phyloP scores from a whole-genome alignment of 2,888 invertebrate species.

The Meganola albula region DNA sequence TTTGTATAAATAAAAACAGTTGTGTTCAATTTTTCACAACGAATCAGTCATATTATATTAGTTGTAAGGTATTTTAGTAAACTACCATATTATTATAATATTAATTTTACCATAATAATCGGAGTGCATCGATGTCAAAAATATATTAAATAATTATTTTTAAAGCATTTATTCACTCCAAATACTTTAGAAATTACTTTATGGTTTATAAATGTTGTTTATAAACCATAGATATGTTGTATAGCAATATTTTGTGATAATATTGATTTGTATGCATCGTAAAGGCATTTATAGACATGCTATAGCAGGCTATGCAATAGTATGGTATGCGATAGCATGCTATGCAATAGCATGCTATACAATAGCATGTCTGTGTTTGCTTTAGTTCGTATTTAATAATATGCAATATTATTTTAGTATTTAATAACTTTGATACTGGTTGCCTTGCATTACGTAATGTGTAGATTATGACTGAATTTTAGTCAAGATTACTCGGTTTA shows the following conservation, averaged over 20 bases:
- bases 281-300: too few relatives aligned
- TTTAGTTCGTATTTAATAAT: too few relatives aligned
- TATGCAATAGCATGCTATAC: too few relatives aligned
- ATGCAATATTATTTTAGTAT: too few relatives aligned
- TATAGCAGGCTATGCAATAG: too few relatives aligned
- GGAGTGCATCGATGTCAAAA: slow-evolving; percentile 26
- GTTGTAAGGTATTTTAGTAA: slow-evolving; percentile 35
- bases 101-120: slow-evolving; percentile 38
- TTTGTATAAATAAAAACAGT: slow-evolving; percentile 21
- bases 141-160: slow-evolving; percentile 17
- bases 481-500: slow-evolving; percentile 17
- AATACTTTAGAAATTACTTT: slow-evolving; percentile 16
- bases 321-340: too few relatives aligned
- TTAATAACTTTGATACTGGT: slow-evolving; percentile 40
- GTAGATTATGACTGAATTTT: slow-evolving; percentile 19
- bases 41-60: slow-evolving; percentile 55
- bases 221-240: too few relatives aligned
- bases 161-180: slow-evolving; percentile 17
- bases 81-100: slow-evolving; percentile 46
- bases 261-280: too few relatives aligned
- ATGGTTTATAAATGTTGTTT: slow-evolving; percentile 21
- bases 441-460: slow-evolving; percentile 70
- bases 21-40: slow-evolving; percentile 47
- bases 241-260: too few relatives aligned
- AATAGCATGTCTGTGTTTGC: too few relatives aligned